These are phyloP conservation scores for Dicerorhinus sumatrensis DNA, from an alignment of 2,113 vertebrate species.

Conservation along the genomic window DNA sequence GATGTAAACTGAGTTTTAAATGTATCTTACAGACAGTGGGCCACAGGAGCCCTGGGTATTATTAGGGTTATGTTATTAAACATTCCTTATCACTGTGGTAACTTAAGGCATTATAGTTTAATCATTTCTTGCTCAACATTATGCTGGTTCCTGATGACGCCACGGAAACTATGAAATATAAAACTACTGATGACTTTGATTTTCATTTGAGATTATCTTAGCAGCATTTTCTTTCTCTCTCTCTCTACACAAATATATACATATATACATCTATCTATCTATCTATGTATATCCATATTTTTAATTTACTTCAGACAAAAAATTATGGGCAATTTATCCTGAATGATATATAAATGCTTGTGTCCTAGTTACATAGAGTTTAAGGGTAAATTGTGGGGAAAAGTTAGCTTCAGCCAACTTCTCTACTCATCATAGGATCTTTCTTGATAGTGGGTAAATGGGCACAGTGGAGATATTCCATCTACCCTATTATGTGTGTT, in stretches of 20 bases:
- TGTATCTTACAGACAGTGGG: neutral
- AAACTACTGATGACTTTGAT: neutral
- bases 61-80: neutral
- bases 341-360: neutral
- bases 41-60: neutral
- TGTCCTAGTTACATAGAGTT: neutral
- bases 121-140: neutral
- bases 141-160: neutral
- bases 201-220: conserved; percentile 13
- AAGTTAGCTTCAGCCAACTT: neutral
- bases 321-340: neutral
- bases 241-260: neutral
- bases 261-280: too few species aligned
- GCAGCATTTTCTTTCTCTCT: neutral
- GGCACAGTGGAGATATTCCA: neutral
- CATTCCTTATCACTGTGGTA: neutral
- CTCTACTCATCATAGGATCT: neutral
- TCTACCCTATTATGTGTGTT: neutral
- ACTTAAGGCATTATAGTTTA: neutral
- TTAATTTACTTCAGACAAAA: neutral
- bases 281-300: neutral
- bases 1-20: neutral
- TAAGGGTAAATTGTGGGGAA: neutral
- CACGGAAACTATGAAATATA: neutral
- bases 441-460: neutral